These are phyloP conservation scores for Pseudotriccus pelzelni DNA, from an alignment of 2,797 vertebrate genomes.

Conservation along the genomic window DNA sequence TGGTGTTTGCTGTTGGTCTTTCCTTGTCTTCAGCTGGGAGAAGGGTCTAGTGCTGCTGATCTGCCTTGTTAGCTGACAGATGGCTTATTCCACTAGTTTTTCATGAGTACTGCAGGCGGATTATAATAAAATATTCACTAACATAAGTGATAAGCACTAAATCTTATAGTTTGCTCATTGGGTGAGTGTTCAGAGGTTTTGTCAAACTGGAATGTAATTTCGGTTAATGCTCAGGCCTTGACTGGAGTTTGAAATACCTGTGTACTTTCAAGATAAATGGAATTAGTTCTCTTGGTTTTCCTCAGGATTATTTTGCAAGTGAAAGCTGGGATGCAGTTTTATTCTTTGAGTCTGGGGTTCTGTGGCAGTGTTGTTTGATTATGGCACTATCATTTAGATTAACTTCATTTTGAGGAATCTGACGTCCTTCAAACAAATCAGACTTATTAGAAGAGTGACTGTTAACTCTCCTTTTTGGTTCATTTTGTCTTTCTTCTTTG, in stretches of 20 bases:
- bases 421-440: background rate
- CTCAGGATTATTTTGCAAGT: background rate
- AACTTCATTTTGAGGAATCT: background rate
- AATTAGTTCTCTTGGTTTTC: background rate
- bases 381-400: background rate
- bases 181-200: background rate
- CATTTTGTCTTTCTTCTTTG: background rate
- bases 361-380: background rate
- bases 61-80: background rate
- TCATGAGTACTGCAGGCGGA: background rate
- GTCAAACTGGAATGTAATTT: background rate
- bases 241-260: background rate
- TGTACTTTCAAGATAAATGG: background rate
- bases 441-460: background rate
- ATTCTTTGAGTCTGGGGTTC: background rate
- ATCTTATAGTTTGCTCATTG: background rate
- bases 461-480: background rate
- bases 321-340: background rate
- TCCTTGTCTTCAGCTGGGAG: background rate
- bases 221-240: fast-evolving
- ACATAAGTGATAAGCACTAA: background rate
- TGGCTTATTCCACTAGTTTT: background rate
- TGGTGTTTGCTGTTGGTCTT: background rate
- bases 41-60: background rate
- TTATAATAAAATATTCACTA: background rate